phyloP scores from a whole-genome alignment of 2,888 invertebrate species.

The Mesorhabditis spiculigera region DNA sequence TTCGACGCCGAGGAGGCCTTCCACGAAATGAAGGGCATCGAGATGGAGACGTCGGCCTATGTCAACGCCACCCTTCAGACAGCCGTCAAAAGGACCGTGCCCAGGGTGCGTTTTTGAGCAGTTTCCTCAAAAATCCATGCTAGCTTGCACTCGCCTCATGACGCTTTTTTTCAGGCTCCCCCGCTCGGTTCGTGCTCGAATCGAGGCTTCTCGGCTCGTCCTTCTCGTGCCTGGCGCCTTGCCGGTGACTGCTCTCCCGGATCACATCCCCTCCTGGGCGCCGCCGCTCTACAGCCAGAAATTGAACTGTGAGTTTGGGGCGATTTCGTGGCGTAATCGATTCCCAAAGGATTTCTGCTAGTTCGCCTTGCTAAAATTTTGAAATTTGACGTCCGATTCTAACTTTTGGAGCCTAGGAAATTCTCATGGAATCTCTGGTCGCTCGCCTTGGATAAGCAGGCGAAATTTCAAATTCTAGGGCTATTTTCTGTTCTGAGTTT shows the following conservation, averaged over 20 bases:
- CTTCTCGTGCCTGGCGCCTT: background rate
- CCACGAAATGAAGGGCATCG: background rate
- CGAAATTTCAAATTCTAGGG: no score
- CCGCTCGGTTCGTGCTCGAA: background rate
- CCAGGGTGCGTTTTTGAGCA: background rate
- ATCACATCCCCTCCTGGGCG: slow-evolving; percentile 2
- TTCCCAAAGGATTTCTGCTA: no score
- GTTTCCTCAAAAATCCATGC: background rate
- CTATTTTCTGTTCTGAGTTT: no score
- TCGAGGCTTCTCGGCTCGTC: background rate
- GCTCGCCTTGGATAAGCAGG: no score
- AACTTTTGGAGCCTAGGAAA: no score
- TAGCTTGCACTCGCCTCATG: no score
- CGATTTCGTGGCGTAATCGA: no score
- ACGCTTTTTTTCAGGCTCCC: background rate
- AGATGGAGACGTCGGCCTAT: background rate
- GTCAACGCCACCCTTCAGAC: background rate
- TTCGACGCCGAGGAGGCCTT: background rate
- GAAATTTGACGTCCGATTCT: no score
- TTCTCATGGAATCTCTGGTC: no score
- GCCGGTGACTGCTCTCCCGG: background rate
- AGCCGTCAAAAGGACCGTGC: background rate
- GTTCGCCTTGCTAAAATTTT: no score
- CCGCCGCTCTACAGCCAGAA: background rate
- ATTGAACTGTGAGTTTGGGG: no score